phyloP scores from a whole-genome alignment of 2,797 vertebrate genomes.

The Otolemur crassicaudatus region DNA sequence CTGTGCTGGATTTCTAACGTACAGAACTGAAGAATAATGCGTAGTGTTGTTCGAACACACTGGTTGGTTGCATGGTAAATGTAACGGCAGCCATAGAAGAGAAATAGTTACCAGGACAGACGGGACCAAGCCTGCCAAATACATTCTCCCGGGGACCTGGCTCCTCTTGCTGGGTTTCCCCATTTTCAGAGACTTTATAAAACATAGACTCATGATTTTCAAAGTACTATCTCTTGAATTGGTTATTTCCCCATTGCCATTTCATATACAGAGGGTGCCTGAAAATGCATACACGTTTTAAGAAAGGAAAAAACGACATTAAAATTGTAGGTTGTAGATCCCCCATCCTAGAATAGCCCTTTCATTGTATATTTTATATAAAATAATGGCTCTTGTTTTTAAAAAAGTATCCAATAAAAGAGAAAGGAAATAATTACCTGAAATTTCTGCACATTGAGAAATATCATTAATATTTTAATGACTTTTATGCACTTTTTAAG shows the following conservation, averaged over 20 bases:
- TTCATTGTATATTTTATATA: neutral
- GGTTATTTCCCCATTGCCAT: neutral
- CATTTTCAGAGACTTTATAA: constrained; percentile 29
- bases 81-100: neutral
- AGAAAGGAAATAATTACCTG: neutral
- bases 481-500: neutral
- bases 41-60: neutral
- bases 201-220: neutral
- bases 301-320: no score
- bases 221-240: neutral
- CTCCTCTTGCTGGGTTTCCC: neutral
- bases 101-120: neutral
- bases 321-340: neutral
- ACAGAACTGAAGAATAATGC: neutral
- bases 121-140: neutral
- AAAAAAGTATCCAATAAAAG: neutral
- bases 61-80: neutral
- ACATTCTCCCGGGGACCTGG: neutral
- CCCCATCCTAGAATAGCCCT: neutral
- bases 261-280: neutral
- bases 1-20: neutral
- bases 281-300: no score
- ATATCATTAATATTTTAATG: neutral
- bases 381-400: neutral
- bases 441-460: neutral